Evolutionary conservation across 2,888 invertebrate genomes (phyloP).

Genomic region (Bellardia pandia): DNA sequence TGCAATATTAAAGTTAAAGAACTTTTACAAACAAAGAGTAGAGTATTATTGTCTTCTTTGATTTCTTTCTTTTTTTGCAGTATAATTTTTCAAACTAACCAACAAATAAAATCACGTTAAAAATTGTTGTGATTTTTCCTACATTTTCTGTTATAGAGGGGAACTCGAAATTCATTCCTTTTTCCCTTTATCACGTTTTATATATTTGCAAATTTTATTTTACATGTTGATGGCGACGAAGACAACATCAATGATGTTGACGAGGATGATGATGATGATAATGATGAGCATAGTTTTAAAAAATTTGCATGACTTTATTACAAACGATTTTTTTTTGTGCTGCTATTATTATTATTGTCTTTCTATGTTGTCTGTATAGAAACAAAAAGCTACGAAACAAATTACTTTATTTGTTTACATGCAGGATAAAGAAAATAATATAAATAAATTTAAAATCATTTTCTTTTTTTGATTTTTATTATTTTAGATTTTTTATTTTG

Average conservation of each 20-base stretch:
- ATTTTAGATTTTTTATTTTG: not conserved
- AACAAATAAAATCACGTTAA: constrained; percentile 47
- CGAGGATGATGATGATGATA: not conserved
- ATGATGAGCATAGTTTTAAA: constrained; percentile 15
- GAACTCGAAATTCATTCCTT: not conserved
- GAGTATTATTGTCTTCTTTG: constrained; percentile 15
- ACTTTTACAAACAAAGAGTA: constrained; percentile 52
- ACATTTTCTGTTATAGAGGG: not conserved
- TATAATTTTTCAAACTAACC: not conserved
- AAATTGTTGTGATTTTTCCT: constrained; percentile 40
- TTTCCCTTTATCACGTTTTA: not conserved
- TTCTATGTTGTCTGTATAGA: not conserved
- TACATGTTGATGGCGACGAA: constrained; percentile 20
- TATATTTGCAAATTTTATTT: constrained; percentile 2
- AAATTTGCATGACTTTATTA: constrained; percentile 66
- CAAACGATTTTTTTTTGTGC: constrained; percentile 17
- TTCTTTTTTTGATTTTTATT: not conserved
- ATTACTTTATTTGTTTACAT: constrained; percentile 62
- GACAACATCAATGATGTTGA: constrained; percentile 31
- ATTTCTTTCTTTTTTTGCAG: not conserved
- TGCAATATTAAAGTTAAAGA: constrained; percentile 56
- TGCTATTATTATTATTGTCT: constrained; percentile 23
- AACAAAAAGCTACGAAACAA: constrained; percentile 36
- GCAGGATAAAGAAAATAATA: constrained; percentile 52
- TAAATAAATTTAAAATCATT: constrained; percentile 56